A percentile compares a stretch with the other conserved stretches of the same genome.
These are phyloP conservation scores for Semnornis frantzii DNA, from an alignment of 2,113 vertebrate species.

Conservation along the genomic window DNA sequence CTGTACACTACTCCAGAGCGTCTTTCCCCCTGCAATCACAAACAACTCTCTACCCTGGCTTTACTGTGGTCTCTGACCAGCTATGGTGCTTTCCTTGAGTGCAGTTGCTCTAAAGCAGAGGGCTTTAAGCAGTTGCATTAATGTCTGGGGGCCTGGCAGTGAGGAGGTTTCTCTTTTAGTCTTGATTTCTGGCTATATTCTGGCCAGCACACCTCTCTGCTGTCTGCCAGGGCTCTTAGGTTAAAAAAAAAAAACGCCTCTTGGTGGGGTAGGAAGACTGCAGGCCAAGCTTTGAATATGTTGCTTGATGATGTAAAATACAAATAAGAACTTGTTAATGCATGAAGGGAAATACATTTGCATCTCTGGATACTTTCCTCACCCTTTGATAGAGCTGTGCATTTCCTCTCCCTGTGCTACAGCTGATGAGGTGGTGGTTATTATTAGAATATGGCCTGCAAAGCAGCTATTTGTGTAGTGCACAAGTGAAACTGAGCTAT, in stretches of 20 bases:
- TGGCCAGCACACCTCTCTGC: background rate
- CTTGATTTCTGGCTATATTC: background rate
- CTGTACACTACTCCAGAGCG: rapidly evolving
- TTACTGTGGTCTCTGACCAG: rapidly evolving
- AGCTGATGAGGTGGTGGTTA: background rate
- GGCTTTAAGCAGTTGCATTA: background rate
- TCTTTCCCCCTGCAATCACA: background rate
- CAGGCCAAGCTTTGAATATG: background rate
- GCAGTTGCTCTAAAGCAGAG: background rate
- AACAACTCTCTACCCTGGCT: background rate
- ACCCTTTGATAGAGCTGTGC: background rate
- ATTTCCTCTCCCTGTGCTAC: background rate
- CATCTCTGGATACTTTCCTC: background rate
- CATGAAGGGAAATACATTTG: background rate
- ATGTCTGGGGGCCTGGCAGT: background rate
- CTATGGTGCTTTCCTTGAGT: background rate
- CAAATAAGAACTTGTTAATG: background rate
- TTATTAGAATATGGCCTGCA: background rate
- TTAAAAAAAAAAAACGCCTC: background rate
- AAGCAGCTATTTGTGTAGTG: background rate
- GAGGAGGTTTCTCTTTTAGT: background rate
- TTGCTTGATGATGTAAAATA: background rate
- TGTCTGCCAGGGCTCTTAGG: background rate
- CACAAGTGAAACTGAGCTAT: background rate
- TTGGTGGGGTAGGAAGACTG: background rate